phyloP scores from a whole-genome alignment of 2,888 invertebrate species.

The Nomada lathburiana region DNA sequence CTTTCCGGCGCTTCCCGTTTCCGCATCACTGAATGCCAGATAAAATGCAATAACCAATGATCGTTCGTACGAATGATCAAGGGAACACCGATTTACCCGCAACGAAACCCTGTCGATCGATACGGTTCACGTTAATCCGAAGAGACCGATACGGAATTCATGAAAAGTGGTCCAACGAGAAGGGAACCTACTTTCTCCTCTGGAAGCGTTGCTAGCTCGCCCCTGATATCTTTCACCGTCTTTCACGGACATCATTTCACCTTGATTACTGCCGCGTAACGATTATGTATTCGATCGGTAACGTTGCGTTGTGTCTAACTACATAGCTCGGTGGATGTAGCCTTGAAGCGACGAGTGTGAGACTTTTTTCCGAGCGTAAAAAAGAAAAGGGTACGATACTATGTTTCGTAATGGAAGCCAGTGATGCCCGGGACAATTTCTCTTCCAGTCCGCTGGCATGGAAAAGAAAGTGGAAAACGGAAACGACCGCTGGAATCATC shows the following conservation, averaged over 20 bases:
- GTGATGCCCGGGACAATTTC: too few relatives aligned
- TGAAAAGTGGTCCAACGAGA: conserved; percentile 65
- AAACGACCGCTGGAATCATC: too few relatives aligned
- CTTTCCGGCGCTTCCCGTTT: not conserved
- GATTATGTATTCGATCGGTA: conserved; percentile 21
- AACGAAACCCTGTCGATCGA: too few relatives aligned
- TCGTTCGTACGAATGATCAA: not conserved
- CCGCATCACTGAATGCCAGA: too few relatives aligned
- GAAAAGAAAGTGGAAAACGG: too few relatives aligned
- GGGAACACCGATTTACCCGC: not conserved
- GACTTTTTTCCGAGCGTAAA: too few relatives aligned
- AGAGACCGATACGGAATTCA: not conserved
- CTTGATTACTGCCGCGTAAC: conserved; percentile 16
- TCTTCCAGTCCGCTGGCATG: too few relatives aligned
- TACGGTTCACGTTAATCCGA: too few relatives aligned
- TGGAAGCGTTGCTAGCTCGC: conserved; percentile 21
- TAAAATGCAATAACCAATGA: not conserved
- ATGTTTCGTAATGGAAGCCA: too few relatives aligned
- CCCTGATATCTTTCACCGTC: conserved; percentile 1
- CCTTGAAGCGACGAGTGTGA: too few relatives aligned
- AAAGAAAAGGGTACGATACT: too few relatives aligned
- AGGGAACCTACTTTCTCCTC: conserved; percentile 72
- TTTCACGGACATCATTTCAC: conserved; percentile 2
- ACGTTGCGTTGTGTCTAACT: not conserved
- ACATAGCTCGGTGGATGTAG: too few relatives aligned